Conservation (phyloP, 2,888 invertebrate species). For the Drosophila paucipuncta region DNA sequence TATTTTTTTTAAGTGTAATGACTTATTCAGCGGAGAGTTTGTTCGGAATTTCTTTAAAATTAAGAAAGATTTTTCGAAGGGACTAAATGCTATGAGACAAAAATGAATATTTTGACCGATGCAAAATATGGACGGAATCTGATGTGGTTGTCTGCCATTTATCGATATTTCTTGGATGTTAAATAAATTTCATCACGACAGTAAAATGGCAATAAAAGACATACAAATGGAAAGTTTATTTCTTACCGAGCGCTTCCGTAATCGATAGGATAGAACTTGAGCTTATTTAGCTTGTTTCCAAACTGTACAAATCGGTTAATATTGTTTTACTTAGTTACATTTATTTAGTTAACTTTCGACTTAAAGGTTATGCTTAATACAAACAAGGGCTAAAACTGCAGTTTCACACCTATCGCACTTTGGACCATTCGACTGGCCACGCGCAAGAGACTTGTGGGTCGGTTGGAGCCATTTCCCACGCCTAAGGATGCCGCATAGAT, state of each 20-base stretch:
- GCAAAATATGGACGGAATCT: neutral
- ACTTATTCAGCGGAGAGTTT: neutral
- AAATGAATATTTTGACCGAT: neutral
- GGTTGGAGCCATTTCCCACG: conserved; percentile 63
- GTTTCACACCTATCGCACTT: conserved; percentile 44
- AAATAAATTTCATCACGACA: neutral
- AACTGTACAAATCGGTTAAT: neutral
- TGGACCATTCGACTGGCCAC: conserved; percentile 58
- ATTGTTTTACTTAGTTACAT: conserved; percentile 38
- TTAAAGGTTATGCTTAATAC: conserved; percentile 40
- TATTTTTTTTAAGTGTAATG: neutral
- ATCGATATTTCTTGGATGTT: neutral
- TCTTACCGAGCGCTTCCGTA: neutral
- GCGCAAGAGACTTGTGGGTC: conserved; percentile 50
- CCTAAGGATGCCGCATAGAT: conserved; percentile 57
- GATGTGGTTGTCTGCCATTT: neutral
- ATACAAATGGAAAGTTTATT: neutral
- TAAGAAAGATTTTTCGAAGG: neutral
- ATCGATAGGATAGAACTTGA: neutral
- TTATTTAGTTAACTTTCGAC: conserved; percentile 54
- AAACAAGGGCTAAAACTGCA: conserved; percentile 29
- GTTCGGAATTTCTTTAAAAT: neutral
- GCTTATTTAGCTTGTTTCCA: neutral
- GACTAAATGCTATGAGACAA: neutral
- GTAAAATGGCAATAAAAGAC: neutral